These are phyloP conservation scores for Neoascia interrupta DNA, from an alignment of 2,888 invertebrate species.

Conservation along the genomic window DNA sequence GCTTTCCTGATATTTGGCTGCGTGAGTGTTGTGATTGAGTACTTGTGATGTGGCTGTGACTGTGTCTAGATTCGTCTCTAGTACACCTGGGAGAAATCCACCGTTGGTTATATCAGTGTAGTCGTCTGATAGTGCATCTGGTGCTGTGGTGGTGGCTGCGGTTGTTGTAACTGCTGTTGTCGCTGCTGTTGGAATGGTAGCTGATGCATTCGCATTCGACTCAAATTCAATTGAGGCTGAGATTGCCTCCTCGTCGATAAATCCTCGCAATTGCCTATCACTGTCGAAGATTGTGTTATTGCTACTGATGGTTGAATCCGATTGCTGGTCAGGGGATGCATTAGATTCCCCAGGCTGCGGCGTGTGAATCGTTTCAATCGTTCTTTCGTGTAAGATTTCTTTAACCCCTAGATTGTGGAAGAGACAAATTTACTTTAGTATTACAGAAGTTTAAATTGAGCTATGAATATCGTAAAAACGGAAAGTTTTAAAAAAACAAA, in stretches of 20 bases:
- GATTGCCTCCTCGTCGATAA: conserved; percentile 56
- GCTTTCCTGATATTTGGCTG: conserved; percentile 61
- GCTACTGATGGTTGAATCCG: conserved; percentile 62
- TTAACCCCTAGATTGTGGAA: conserved; percentile 72
- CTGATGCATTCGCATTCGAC: conserved; percentile 61
- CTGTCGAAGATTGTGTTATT: conserved; percentile 57
- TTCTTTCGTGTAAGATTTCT: conserved; percentile 74
- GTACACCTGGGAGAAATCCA: conserved; percentile 45
- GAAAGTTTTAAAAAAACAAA: conserved; percentile 26
- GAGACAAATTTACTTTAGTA: conserved; percentile 14
- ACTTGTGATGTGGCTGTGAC: conserved; percentile 38
- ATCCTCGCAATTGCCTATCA: conserved; percentile 69
- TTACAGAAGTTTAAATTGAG: background rate
- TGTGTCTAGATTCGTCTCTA: conserved; percentile 66
- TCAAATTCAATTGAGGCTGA: conserved; percentile 61
- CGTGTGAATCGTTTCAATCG: conserved; percentile 75
- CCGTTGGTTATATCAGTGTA: conserved; percentile 73
- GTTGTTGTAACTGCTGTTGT: conserved; percentile 52
- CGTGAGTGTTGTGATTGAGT: conserved; percentile 37
- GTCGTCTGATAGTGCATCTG: conserved; percentile 59
- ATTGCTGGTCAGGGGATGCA: conserved; percentile 72
- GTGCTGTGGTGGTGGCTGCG: conserved; percentile 39
- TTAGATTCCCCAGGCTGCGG: conserved; percentile 74
- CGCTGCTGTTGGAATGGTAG: conserved; percentile 60
- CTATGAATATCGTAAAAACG: conserved; percentile 16